Base-by-base conservation (phyloP, 2,113 vertebrate species). In the Pithys albifrons region DNA sequence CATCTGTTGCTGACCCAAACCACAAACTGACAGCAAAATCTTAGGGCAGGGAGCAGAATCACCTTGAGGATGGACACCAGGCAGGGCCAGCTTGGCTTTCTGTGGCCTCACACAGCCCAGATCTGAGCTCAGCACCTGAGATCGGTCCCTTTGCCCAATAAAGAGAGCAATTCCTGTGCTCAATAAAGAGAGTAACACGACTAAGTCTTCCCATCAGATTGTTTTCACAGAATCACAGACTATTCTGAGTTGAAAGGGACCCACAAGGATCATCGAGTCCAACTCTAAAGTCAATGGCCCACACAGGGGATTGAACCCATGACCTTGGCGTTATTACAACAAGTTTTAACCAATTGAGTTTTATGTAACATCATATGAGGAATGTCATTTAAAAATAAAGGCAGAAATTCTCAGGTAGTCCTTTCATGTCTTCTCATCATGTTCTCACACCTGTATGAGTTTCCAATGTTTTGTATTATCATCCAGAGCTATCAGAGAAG, bases 391-490 rank as follows among this genome's bases (percentile, higher is more conserved):
- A 35, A 70, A 73, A 73, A 22, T 41, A 19, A 35, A 43, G 25
- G 29, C 19, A 78, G 18, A 81, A 77, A 41, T 65, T 59, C 23
- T 65, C 37, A 61, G 11, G 20, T 9, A 17, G 41, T 31, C 15
- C 35, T 62, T 88, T 85, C 17, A 22, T 7, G 20, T 39, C 23
- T 13, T 55, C 31, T 82, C 58, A 52, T 57, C 13, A 1, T 9
- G 18, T 61, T 51, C 1, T 1, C 39, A 18, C 31, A 64, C 22
- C 35, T 62, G 6, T 8, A 39, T 18, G 2, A 0, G 5, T 48
- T 57, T 78, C 37, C 22, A 41, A 4, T 41, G 22, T 13, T 19
- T 25, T 72, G 46, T 62, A 41, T 51, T 41, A 16, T 33, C 19
- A 25, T 70, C 51, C 65, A 5, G 28, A 54, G 24, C n/a, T 57